A percentile compares a stretch with the other conserved stretches of the same genome.
Evolutionary conservation across 2,888 invertebrate genomes (phyloP).

Genomic region (Lasioglossum figueresi): DNA sequence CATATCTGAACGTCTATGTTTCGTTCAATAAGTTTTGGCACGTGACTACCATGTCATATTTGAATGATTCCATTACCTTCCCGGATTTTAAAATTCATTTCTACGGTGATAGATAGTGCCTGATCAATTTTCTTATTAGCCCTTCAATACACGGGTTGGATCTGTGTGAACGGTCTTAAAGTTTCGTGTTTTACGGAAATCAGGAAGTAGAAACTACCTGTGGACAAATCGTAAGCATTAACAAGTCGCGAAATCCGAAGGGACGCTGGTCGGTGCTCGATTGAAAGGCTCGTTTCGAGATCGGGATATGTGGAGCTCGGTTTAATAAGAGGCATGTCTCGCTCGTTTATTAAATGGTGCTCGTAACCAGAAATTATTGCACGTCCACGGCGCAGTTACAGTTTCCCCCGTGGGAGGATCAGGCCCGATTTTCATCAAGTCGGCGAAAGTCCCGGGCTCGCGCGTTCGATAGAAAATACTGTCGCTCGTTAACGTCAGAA

Average conservation of each 20-base stretch:
- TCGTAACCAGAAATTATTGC: constrained; percentile 23
- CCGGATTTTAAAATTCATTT: too few species aligned
- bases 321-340: constrained; percentile 10
- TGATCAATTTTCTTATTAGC: too few species aligned
- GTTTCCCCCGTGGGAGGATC: constrained; percentile 20
- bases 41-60: too few species aligned
- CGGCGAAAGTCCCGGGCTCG: constrained; percentile 11
- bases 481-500: constrained; percentile 54
- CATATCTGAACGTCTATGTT: neutral
- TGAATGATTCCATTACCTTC: too few species aligned
- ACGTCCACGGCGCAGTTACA: constrained; percentile 1
- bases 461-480: constrained; percentile 33
- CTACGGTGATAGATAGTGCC: too few species aligned
- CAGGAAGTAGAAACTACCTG: neutral
- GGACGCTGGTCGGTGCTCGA: neutral
- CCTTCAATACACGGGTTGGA: too few species aligned
- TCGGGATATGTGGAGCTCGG: neutral
- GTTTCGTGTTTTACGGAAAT: neutral
- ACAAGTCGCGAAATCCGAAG: neutral
- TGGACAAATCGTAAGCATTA: neutral
- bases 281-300: neutral
- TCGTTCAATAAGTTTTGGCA: too few species aligned
- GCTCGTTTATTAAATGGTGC: neutral
- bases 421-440: constrained; percentile 16
- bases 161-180: neutral